These are phyloP conservation scores for Bellardia bayeri DNA, from an alignment of 2,888 invertebrate species.

Conservation along the genomic window DNA sequence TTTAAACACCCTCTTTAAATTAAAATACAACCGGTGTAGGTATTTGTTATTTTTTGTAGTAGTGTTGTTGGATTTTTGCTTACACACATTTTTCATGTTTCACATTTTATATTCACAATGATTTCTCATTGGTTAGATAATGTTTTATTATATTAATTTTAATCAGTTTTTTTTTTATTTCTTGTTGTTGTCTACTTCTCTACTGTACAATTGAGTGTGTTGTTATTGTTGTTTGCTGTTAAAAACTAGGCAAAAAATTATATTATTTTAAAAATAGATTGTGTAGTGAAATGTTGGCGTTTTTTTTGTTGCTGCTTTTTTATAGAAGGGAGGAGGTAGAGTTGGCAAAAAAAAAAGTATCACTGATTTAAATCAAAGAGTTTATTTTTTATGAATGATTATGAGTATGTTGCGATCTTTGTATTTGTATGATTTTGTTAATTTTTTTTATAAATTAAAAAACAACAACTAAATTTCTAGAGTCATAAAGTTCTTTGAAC, in stretches of 20 bases:
- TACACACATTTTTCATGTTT: conserved; percentile 32
- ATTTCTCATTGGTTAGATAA: conserved; percentile 71
- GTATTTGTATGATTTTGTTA: not conserved
- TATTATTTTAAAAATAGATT: conserved; percentile 43
- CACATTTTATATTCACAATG: conserved; percentile 55
- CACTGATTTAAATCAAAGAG: conserved; percentile 26
- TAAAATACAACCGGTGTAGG: not conserved
- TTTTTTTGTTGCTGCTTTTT: not conserved
- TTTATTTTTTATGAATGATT: conserved; percentile 41
- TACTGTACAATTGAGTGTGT: not conserved
- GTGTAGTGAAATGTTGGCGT: conserved; percentile 10
- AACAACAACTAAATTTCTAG: no score
- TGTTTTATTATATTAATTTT: conserved; percentile 57
- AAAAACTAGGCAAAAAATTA: not conserved
- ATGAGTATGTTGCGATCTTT: conserved; percentile 31
- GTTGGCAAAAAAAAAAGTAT: conserved; percentile 14
- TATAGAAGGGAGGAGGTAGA: not conserved
- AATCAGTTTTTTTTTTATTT: conserved; percentile 30
- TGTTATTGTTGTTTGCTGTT: conserved; percentile 1
- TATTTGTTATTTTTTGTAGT: not conserved
- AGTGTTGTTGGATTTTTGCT: conserved; percentile 24
- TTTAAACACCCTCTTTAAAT: conserved; percentile 28
- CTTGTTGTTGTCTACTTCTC: conserved; percentile 10
- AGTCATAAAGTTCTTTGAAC: conserved; percentile 51
- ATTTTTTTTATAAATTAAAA: not conserved